Evolutionary conservation across 2,888 invertebrate genomes (phyloP).

Genomic region (Dione juno): DNA sequence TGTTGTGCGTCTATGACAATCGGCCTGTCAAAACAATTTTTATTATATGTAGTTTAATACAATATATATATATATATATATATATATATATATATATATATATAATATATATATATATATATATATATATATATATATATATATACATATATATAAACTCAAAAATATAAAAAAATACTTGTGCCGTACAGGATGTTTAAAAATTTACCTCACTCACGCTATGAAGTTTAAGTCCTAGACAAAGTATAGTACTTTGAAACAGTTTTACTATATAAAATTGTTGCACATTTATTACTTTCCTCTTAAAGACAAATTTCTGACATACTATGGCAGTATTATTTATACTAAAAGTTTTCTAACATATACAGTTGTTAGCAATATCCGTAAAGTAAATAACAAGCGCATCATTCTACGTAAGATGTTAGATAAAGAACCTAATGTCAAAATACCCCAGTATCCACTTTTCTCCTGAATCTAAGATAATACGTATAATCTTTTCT

Average conservation of each 20-base stretch:
- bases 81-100: too few species aligned
- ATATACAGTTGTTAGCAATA: neutral
- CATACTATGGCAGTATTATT: neutral
- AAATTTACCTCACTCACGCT: neutral
- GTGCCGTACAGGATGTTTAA: too few species aligned
- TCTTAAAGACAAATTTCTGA: neutral
- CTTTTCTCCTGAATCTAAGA: too few species aligned
- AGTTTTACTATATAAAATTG: neutral
- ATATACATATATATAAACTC: too few species aligned
- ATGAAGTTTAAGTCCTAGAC: neutral
- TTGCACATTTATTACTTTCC: neutral
- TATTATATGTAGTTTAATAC: too few species aligned
- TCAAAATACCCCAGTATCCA: neutral
- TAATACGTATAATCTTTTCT: neutral
- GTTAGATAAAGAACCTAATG: neutral
- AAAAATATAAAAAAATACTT: too few species aligned
- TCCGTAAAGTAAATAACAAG: neutral
- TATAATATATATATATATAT: too few species aligned
- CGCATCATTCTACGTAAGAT: neutral
- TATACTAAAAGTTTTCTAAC: neutral
- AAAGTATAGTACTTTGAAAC: conserved; percentile 3
- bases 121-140: too few species aligned
- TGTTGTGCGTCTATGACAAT: too few species aligned
- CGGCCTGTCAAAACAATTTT: too few species aligned
- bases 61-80: too few species aligned